Conservation (phyloP, 2,797 vertebrate species). For the Chelonia mydas region DNA sequence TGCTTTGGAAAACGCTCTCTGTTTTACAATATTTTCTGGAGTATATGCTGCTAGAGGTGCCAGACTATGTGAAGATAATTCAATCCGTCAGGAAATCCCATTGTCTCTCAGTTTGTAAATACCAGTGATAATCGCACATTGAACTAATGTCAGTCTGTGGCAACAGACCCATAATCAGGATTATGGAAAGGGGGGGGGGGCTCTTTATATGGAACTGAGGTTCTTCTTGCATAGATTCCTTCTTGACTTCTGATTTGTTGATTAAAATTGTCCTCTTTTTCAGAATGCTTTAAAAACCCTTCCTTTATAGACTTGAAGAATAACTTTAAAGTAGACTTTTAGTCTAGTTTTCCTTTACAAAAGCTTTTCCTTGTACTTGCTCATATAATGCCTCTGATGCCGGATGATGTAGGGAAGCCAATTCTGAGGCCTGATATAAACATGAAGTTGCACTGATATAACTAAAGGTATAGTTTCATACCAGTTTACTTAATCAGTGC, state of each 20-base stretch:
- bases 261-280: neutral
- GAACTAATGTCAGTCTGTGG: neutral
- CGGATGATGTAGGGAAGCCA: neutral
- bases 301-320: neutral
- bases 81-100: conserved; percentile 29
- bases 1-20: neutral
- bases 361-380: neutral
- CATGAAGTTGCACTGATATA: neutral
- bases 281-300: neutral
- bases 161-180: conserved; percentile 36
- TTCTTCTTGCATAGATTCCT: neutral
- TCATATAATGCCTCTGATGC: neutral
- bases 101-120: conserved; percentile 36
- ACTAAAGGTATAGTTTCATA: neutral
- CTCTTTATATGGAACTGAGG: neutral
- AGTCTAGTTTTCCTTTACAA: neutral
- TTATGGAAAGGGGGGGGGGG: neutral
- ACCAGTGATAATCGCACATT: conserved; percentile 9
- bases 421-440: neutral
- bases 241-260: neutral
- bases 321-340: neutral
- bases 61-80: conserved; percentile 16
- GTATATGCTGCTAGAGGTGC: neutral
- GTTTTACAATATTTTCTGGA: neutral
- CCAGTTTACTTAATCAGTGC: neutral